A percentile compares a stretch with the other conserved stretches of the same genome.
These are phyloP conservation scores for Thoracochromis brauschi DNA, from an alignment of 2,113 vertebrate genomes.

Conservation along the genomic window DNA sequence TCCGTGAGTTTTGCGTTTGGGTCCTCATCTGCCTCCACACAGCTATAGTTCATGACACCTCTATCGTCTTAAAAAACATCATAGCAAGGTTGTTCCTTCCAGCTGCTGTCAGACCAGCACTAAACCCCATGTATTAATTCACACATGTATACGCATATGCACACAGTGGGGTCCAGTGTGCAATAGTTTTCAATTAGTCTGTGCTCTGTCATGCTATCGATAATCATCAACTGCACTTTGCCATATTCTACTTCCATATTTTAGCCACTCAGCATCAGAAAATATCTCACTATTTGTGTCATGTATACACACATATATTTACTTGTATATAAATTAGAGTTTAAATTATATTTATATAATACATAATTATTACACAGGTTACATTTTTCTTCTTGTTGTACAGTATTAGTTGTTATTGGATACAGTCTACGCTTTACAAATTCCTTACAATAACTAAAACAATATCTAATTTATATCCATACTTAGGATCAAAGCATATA, in stretches of 20 bases:
- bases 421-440: not conserved
- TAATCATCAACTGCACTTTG: not conserved
- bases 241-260: not conserved
- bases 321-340: not conserved
- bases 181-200: not conserved
- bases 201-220: not conserved
- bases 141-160: not conserved
- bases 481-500: not conserved
- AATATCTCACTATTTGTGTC: not conserved
- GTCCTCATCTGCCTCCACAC: too few relatives aligned
- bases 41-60: too few relatives aligned
- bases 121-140: not conserved
- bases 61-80: not conserved
- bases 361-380: not conserved
- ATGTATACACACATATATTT: not conserved
- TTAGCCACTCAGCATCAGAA: not conserved
- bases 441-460: not conserved
- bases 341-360: not conserved
- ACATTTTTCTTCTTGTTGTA: not conserved
- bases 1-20: too few relatives aligned
- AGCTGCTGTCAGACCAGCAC: not conserved
- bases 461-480: not conserved
- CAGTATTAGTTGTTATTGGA: not conserved
- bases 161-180: not conserved
- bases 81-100: not conserved